phyloP scores from a whole-genome alignment of 2,797 vertebrate species.

The Scyliorhinus canicula region DNA sequence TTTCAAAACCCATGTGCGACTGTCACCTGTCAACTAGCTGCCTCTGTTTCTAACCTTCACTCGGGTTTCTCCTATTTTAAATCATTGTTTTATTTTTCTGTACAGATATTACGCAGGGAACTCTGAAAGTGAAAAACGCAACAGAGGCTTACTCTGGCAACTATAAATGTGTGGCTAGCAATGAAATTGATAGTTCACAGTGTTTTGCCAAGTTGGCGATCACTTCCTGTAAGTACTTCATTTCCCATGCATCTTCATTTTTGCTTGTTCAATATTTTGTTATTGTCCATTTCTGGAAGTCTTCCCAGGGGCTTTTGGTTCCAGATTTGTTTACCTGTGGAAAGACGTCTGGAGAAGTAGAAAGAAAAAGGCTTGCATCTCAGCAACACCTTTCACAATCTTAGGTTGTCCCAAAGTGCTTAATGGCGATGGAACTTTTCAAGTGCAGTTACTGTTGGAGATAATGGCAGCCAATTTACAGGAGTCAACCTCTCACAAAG shows the following conservation, averaged over 20 bases:
- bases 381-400: neutral
- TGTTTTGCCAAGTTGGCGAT: constrained; percentile 70
- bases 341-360: neutral
- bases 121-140: constrained; percentile 75
- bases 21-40: neutral
- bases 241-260: neutral
- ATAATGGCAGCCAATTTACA: neutral
- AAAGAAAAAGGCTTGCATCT: neutral
- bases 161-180: constrained; percentile 72
- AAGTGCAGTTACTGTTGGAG: neutral
- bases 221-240: constrained; percentile 73
- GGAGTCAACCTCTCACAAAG: neutral
- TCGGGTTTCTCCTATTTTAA: neutral
- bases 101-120: constrained; percentile 57
- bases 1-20: neutral
- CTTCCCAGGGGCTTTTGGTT: too few species aligned
- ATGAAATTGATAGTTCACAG: constrained; percentile 76
- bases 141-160: constrained; percentile 70
- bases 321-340: neutral
- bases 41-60: neutral
- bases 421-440: neutral
- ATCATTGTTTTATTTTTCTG: constrained; percentile 26
- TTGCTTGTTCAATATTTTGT: neutral
- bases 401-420: neutral
- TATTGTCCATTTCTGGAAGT: neutral